Evolutionary conservation across 30 jellyfish, hydroid and myxozoan genomes (phyloP).

Genomic region (Aurelia coerulea): DNA sequence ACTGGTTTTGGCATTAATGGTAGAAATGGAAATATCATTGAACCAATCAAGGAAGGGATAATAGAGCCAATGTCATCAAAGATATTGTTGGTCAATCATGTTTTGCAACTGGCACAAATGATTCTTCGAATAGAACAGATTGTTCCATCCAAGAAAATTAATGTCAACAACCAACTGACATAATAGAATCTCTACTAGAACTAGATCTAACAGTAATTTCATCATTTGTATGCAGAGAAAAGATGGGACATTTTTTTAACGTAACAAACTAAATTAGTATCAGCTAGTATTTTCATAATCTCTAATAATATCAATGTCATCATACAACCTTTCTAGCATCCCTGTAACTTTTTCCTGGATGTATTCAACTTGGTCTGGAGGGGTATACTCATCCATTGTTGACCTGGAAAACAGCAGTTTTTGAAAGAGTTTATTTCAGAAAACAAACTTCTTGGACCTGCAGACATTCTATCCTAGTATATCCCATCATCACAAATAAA

Average conservation of each 20-base stretch:
- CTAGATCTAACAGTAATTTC: too few relatives aligned
- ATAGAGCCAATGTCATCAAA: slow-evolving; percentile 73
- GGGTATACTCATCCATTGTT: slow-evolving; percentile 89
- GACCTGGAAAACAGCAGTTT: slow-evolving; percentile 55
- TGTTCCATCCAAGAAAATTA: slow-evolving; percentile 32
- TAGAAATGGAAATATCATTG: slow-evolving; percentile 13
- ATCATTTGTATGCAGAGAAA: too few relatives aligned
- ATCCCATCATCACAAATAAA: too few relatives aligned
- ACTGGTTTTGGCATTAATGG: slow-evolving; percentile 28
- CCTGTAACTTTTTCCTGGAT: slow-evolving; percentile 70
- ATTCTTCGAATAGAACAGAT: slow-evolving; percentile 56
- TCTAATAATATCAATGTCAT: slow-evolving; percentile 35
- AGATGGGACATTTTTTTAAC: too few relatives aligned
- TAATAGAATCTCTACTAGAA: too few relatives aligned
- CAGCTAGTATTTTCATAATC: slow-evolving; percentile 34
- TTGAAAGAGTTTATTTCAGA: neutral
- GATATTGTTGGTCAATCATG: slow-evolving; percentile 43
- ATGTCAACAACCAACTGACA: too few relatives aligned
- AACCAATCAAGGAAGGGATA: slow-evolving; percentile 10
- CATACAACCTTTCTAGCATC: slow-evolving; percentile 54
- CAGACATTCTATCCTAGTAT: too few relatives aligned
- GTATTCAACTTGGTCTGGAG: slow-evolving; percentile 86
- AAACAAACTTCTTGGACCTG: neutral
- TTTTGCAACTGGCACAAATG: slow-evolving; percentile 57
- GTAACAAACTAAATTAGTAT: neutral